phyloP scores from a whole-genome alignment of 2,113 vertebrate genomes.

The Dolichallabes microphthalmus region DNA sequence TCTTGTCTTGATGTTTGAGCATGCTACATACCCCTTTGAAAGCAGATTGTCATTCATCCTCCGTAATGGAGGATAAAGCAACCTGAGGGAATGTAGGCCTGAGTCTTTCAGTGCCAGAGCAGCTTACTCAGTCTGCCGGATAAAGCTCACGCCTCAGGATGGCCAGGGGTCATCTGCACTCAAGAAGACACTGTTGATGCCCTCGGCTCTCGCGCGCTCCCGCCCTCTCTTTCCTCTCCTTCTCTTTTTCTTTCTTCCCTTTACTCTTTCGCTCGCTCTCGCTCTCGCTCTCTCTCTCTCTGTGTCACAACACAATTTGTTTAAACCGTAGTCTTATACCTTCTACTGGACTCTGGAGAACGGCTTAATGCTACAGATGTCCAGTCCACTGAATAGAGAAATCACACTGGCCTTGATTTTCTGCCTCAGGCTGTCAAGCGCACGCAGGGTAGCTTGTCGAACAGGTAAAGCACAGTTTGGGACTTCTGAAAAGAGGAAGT shows the following conservation, averaged over 20 bases:
- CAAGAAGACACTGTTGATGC: conserved; percentile 70
- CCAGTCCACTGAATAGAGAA: conserved; percentile 23
- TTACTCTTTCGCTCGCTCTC: conserved; percentile 11
- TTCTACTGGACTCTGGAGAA: conserved; percentile 28
- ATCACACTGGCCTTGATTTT: conserved; percentile 23
- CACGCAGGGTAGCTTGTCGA: conserved; percentile 3
- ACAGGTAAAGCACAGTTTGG: conserved; percentile 23
- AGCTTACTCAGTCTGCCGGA: conserved; percentile 71
- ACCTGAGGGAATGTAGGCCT: conserved; percentile 66
- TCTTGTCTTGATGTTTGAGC: conserved; percentile 34
- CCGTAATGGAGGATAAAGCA: conserved; percentile 68
- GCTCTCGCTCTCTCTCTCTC: conserved; percentile 23
- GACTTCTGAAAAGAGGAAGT: conserved; percentile 11
- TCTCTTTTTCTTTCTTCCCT: conserved; percentile 7
- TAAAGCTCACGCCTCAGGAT: conserved; percentile 77
- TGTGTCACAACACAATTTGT: conserved; percentile 38
- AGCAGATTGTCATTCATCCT: conserved; percentile 69
- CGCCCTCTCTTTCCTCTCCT: conserved; percentile 4
- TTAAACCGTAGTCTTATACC: conserved; percentile 36
- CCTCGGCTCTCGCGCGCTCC: conserved; percentile 66
- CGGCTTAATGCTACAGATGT: conserved; percentile 34
- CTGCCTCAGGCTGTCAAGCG: conserved; percentile 22
- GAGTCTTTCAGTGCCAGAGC: conserved; percentile 72
- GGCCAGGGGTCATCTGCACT: conserved; percentile 76
- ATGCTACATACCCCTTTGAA: conserved; percentile 56